Conservation (phyloP, 1,140 invertebrate species). For the Potamilus streckersoni region DNA sequence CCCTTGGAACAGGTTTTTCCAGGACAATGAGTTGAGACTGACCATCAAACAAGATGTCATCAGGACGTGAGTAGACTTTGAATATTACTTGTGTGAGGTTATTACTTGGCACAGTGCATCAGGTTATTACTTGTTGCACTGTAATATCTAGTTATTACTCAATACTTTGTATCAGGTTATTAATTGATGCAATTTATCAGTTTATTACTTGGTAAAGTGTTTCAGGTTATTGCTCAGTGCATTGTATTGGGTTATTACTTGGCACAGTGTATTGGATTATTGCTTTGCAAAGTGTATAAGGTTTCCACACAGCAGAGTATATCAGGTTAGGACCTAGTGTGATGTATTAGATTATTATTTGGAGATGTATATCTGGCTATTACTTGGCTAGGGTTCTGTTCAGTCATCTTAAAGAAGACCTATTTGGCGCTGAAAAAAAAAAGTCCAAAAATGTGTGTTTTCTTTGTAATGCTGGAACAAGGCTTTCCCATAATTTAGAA, state of each 20-base stretch:
- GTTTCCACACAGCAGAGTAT: slow-evolving; percentile 78
- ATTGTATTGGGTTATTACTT: too few relatives aligned
- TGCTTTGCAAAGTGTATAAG: slow-evolving; percentile 75
- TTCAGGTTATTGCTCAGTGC: too few relatives aligned
- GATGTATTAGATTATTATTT: slow-evolving; percentile 25
- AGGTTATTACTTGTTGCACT: too few relatives aligned
- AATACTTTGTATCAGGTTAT: neutral
- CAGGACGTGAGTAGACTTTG: slow-evolving; percentile 72
- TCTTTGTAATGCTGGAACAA: too few relatives aligned
- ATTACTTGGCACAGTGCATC: neutral
- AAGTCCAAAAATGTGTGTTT: too few relatives aligned
- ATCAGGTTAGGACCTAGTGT: slow-evolving; percentile 83
- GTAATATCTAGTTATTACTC: too few relatives aligned
- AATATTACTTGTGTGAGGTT: neutral
- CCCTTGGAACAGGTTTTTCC: slow-evolving; percentile 85
- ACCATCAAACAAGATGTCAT: slow-evolving; percentile 84
- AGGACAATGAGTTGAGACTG: slow-evolving; percentile 80
- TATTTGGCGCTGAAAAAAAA: too few relatives aligned
- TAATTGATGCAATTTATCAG: neutral
- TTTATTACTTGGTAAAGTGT: neutral
- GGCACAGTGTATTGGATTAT: too few relatives aligned
- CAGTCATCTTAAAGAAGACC: too few relatives aligned
- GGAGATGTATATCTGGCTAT: neutral
- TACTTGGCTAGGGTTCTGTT: too few relatives aligned
- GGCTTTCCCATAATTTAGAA: too few relatives aligned